These are phyloP conservation scores for Sycobia sp. DNA, from an alignment of 1,140 invertebrate genomes.

Conservation along the genomic window DNA sequence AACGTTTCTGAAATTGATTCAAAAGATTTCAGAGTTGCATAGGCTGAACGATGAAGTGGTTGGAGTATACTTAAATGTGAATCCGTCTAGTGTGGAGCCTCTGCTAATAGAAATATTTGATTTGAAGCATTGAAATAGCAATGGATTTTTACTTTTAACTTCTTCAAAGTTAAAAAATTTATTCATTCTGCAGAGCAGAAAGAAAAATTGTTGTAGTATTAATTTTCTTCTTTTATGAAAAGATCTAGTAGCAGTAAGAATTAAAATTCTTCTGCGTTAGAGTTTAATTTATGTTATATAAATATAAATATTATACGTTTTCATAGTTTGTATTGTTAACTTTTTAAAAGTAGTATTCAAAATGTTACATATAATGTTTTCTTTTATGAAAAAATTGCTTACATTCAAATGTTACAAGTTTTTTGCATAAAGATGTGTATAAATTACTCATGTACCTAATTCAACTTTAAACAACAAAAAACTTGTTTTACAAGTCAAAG, in stretches of 20 bases:
- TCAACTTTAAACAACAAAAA: slow-evolving; percentile 9
- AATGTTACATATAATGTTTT: slow-evolving; percentile 3
- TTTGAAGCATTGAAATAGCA: slow-evolving; percentile 68
- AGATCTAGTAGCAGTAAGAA: slow-evolving; percentile 1
- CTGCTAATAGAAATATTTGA: slow-evolving; percentile 92
- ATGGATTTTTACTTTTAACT: background rate
- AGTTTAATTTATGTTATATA: background rate
- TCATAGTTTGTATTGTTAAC: background rate
- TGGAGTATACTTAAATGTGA: slow-evolving; percentile 85
- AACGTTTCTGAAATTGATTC: slow-evolving; percentile 83
- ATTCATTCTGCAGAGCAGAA: background rate
- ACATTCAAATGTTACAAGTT: slow-evolving; percentile 1
- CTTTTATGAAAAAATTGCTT: slow-evolving; percentile 1
- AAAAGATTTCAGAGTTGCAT: slow-evolving; percentile 86
- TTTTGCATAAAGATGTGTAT: slow-evolving; percentile 8
- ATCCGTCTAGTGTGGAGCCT: slow-evolving; percentile 87
- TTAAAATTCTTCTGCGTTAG: background rate
- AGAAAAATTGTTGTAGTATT: slow-evolving; percentile 13
- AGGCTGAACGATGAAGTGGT: slow-evolving; percentile 85
- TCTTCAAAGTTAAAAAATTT: slow-evolving; percentile 4
- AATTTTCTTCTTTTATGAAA: background rate
- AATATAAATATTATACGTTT: background rate
- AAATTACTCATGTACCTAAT: slow-evolving; percentile 10
- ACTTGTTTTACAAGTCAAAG: background rate
- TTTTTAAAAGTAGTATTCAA: slow-evolving; percentile 12